Conservation (phyloP, 2,797 vertebrate genomes). For the Scarus forsteni region DNA sequence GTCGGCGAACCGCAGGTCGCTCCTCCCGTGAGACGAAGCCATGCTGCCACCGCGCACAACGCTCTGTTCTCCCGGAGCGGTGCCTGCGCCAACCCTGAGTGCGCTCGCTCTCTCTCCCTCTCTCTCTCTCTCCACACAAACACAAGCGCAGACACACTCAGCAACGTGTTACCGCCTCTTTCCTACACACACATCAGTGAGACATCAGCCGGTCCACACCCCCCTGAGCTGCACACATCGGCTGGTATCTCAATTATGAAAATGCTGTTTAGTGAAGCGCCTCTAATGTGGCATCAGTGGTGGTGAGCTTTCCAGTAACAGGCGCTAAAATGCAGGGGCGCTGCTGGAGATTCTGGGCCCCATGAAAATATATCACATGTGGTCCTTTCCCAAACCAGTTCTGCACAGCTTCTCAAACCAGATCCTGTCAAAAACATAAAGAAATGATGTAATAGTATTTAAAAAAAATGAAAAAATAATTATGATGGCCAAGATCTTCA, state of each 20-base stretch:
- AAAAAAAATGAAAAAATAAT: neutral
- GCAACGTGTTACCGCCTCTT: neutral
- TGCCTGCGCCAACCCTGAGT: slow-evolving; percentile 70
- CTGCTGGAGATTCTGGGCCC: too few species aligned
- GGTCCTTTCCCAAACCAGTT: too few species aligned
- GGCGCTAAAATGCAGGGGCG: neutral
- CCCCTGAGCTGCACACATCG: slow-evolving; percentile 82
- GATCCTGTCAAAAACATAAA: too few species aligned
- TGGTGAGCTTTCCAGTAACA: slow-evolving; percentile 9
- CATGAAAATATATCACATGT: too few species aligned
- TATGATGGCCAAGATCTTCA: too few species aligned
- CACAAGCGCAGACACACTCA: slow-evolving; percentile 27
- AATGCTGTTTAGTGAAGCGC: slow-evolving; percentile 33
- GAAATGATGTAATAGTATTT: neutral
- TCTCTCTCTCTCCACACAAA: slow-evolving; percentile 1
- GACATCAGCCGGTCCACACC: slow-evolving; percentile 80
- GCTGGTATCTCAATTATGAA: slow-evolving; percentile 43
- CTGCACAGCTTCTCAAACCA: too few species aligned
- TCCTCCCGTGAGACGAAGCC: slow-evolving; percentile 96
- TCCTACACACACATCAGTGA: slow-evolving; percentile 17
- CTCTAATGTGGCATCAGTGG: slow-evolving; percentile 52
- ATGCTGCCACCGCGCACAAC: slow-evolving; percentile 81
- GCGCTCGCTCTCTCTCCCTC: slow-evolving; percentile 36
- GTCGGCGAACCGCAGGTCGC: slow-evolving; percentile 91
- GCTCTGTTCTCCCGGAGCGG: slow-evolving; percentile 67